Percentiles rank a stretch among this genome's conserved stretches.
Conservation (phyloP, 2,797 vertebrate species). For the Thamnophis elegans region DNA sequence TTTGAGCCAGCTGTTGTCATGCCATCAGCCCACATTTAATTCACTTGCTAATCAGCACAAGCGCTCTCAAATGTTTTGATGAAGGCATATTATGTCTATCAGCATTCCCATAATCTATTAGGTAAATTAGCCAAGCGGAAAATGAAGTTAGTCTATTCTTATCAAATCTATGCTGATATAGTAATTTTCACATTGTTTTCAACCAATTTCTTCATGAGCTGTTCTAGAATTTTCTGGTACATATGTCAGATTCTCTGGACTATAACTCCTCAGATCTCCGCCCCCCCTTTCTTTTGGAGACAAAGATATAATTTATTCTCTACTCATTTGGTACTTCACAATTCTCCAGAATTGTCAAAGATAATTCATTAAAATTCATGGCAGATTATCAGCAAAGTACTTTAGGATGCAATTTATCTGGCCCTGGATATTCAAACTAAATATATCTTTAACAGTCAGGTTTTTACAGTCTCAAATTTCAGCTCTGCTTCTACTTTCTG, state of each 20-base stretch:
- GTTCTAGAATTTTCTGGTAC: not conserved
- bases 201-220: not conserved
- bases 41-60: not conserved
- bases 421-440: not conserved
- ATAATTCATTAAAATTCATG: not conserved
- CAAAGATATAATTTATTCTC: not conserved
- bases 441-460: not conserved
- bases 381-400: not conserved
- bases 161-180: not conserved
- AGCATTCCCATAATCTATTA: not conserved
- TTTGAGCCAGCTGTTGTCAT: not conserved
- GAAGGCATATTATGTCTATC: not conserved
- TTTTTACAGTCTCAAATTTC: not conserved
- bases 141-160: not conserved
- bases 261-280: not conserved
- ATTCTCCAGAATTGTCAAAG: not conserved
- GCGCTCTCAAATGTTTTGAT: not conserved
- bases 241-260: not conserved
- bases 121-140: not conserved
- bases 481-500: not conserved
- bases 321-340: not conserved
- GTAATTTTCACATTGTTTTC: not conserved
- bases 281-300: not conserved
- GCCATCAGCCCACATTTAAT: not conserved
- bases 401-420: not conserved